Evolutionary conservation across 2,888 invertebrate genomes (phyloP), one percentile per base, ranked within the genome.

Genomic region (Ganaspis brasiliensis): DNA sequence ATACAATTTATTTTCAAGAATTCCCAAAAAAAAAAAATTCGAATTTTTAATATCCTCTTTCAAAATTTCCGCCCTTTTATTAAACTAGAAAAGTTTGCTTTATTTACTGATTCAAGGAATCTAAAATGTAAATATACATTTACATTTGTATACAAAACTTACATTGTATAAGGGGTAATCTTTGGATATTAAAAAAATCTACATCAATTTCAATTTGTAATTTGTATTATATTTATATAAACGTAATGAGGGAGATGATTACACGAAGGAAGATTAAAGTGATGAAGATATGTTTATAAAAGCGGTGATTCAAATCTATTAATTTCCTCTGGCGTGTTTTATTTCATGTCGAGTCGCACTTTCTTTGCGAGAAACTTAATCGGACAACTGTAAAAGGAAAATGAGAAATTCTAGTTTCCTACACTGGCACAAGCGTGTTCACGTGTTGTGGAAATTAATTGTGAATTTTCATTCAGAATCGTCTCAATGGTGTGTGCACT

Each of bases 251-350:
- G 40, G 40, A 12, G 40, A 40, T 40, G 40, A 12, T 40, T 40
- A 40, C 40, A 40, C 12, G 40, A 40, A 55, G 21, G 55, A 55
- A 55, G 55, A 10, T 55, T 55, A 10, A 57, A 26, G 14, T 57
- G n/a, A 57, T 26, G 24, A 57, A 57, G 24, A 57, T 21, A 26
- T 57, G 26, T 57, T 24, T 26, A 59, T 59, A 31, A 16, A 59
- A 59, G 31, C 16, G 21, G 57, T 6, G 31, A 24, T 59, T 6
- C 31, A 31, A n/a, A 59, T 59, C 16, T 59, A 59, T 31, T 31
- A n/a, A 31, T 59, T 59, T 59, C 31, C 57, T 59, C 57, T n/a
- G 31, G 16, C 2, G 3, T 59, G 14, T 31, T 24, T 3, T 35
- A 10, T 31, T 31, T 5, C 16, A 31, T 59, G 26, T 14, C 26